Percentiles rank a stretch among this genome's conserved stretches.
These are phyloP conservation scores for Cuniculus paca DNA, from an alignment of 2,797 vertebrate genomes.

Conservation along the genomic window DNA sequence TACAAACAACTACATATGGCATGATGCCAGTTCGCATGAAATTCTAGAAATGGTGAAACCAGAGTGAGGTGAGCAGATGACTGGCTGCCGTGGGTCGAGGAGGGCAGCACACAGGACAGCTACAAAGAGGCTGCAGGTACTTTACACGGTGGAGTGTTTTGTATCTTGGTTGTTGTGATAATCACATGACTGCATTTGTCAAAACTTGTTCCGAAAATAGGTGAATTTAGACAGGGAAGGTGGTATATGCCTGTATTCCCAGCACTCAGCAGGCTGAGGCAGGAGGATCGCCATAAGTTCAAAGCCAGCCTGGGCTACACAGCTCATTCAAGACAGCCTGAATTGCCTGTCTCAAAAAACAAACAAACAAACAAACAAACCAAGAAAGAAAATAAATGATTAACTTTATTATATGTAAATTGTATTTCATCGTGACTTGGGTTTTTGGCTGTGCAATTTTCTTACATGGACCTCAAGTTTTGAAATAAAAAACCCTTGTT, in stretches of 20 bases:
- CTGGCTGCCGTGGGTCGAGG: fast-evolving
- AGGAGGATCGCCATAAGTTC: not conserved
- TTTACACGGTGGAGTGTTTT: not conserved
- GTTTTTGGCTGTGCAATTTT: not conserved
- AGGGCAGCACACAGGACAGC: not conserved
- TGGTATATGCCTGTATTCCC: not conserved
- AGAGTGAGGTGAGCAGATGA: not conserved
- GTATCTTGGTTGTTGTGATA: not conserved
- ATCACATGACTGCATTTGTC: not conserved
- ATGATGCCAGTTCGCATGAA: too few species aligned
- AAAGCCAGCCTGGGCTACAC: not conserved
- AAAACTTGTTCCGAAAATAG: not conserved
- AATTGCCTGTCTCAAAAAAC: not conserved
- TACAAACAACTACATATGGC: fast-evolving
- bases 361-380: not conserved
- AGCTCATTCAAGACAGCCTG: not conserved
- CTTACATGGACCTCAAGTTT: not conserved
- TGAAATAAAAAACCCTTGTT: not conserved
- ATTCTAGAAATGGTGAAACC: too few species aligned
- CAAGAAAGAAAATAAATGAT: not conserved
- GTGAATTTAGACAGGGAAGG: not conserved
- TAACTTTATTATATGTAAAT: not conserved
- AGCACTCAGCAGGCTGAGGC: not conserved
- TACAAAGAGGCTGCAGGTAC: too few species aligned
- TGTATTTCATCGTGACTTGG: not conserved